Conservation (phyloP, 2,888 invertebrate genomes). For the Caenorhabditis auriculariae region DNA sequence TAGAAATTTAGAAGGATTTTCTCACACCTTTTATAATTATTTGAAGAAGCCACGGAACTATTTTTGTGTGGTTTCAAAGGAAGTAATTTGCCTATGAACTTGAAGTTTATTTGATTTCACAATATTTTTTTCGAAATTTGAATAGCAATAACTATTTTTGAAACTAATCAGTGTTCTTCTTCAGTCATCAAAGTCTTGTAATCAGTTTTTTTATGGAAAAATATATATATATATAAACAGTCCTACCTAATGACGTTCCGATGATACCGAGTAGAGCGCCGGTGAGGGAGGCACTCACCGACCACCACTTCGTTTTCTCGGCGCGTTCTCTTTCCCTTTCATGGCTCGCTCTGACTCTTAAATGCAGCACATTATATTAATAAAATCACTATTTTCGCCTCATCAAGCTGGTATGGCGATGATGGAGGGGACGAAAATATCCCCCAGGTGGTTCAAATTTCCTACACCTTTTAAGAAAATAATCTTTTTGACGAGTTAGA, state of each 20-base stretch:
- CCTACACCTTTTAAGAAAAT: too few species aligned
- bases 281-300: constrained; percentile 75
- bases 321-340: constrained; percentile 80
- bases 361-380: neutral
- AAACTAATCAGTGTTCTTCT: constrained; percentile 1
- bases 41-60: too few species aligned
- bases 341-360: constrained; percentile 75
- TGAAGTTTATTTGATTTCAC: too few species aligned
- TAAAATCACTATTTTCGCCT: neutral
- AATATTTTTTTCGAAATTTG: too few species aligned
- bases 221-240: neutral
- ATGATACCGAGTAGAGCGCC: constrained; percentile 72
- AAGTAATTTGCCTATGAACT: too few species aligned
- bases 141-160: neutral
- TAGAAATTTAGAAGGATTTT: too few species aligned
- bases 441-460: too few species aligned
- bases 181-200: neutral
- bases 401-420: too few species aligned
- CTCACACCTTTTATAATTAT: too few species aligned
- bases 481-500: too few species aligned
- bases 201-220: neutral
- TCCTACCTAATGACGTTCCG: constrained; percentile 65
- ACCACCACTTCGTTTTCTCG: constrained; percentile 83
- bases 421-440: too few species aligned
- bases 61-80: too few species aligned